A percentile compares a stretch with the other conserved stretches of the same genome.
These are phyloP conservation scores for Macrotrachela quadricornifera DNA, from an alignment of 1,140 invertebrate genomes.

Conservation along the genomic window DNA sequence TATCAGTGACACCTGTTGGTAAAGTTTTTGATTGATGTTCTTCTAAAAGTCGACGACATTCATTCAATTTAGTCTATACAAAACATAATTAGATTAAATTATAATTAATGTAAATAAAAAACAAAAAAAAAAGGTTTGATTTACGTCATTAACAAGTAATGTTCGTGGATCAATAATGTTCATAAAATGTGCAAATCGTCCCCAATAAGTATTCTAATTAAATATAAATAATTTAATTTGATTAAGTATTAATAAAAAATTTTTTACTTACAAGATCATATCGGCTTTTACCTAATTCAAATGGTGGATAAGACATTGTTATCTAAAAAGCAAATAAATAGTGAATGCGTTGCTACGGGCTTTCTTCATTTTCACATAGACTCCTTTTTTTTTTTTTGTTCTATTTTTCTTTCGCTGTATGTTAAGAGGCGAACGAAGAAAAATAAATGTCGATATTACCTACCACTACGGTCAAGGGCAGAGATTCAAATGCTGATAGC, in stretches of 20 bases:
- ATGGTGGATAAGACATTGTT: constrained; percentile 17
- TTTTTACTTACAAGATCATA: constrained; percentile 20
- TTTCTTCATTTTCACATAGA: too few species aligned
- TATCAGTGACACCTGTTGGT: constrained; percentile 18
- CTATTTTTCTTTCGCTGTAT: too few species aligned
- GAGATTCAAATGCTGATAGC: too few species aligned
- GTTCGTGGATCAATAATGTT: constrained; percentile 32
- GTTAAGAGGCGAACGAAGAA: too few species aligned
- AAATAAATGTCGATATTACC: too few species aligned
- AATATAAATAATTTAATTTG: not conserved
- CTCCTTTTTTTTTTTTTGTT: too few species aligned
- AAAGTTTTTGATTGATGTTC: constrained; percentile 20
- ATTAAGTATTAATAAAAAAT: not conserved
- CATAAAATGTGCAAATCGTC: constrained; percentile 28
- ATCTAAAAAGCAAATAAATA: too few species aligned
- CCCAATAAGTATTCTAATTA: constrained; percentile 27
- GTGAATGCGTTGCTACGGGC: too few species aligned
- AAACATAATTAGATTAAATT: constrained; percentile 1
- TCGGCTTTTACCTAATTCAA: constrained; percentile 20
- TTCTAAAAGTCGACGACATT: constrained; percentile 23
- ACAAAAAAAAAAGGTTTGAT: not conserved
- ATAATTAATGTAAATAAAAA: not conserved
- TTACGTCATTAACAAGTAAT: constrained; percentile 14
- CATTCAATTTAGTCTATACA: constrained; percentile 23
- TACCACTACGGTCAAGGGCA: too few species aligned